These are phyloP conservation scores for Sphecodes monilicornis DNA, from an alignment of 2,888 invertebrate genomes.

Conservation along the genomic window DNA sequence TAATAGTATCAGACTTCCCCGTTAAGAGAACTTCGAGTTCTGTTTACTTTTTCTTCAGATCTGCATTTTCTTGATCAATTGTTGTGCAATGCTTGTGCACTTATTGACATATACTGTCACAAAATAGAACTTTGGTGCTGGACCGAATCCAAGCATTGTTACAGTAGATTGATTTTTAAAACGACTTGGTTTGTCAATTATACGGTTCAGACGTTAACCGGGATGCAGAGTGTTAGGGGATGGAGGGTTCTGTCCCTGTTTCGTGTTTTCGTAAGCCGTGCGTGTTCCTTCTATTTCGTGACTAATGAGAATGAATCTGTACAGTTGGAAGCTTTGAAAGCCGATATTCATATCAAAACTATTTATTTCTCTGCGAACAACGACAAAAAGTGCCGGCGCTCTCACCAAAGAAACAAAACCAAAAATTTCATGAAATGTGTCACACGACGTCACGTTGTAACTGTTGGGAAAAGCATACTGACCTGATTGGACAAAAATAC, in stretches of 20 bases:
- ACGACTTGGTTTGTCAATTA: not conserved
- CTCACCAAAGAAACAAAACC: constrained; percentile 49
- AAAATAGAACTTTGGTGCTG: not conserved
- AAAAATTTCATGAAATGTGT: constrained; percentile 37
- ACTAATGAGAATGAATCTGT: constrained; percentile 9
- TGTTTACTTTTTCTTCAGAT: too few relatives aligned
- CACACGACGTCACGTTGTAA: constrained; percentile 61
- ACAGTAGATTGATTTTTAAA: not conserved
- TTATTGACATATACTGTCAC: too few relatives aligned
- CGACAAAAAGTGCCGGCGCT: constrained; percentile 48
- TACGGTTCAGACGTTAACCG: not conserved
- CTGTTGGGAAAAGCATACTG: constrained; percentile 73
- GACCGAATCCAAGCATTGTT: not conserved
- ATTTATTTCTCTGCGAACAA: constrained; percentile 35
- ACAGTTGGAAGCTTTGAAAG: constrained; percentile 35
- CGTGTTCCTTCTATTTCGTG: constrained; percentile 43
- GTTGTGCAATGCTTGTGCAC: too few relatives aligned
- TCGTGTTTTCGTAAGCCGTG: constrained; percentile 59
- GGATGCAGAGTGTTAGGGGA: constrained; percentile 22
- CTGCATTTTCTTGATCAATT: too few relatives aligned
- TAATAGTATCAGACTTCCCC: too few relatives aligned
- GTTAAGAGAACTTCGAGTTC: too few relatives aligned
- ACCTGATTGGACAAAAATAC: constrained; percentile 75
- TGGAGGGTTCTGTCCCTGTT: constrained; percentile 53
- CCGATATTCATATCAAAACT: constrained; percentile 37